A percentile compares a stretch with the other conserved stretches of the same genome.
phyloP scores from a whole-genome alignment of 2,113 vertebrate genomes.

The Hemiscyllium ocellatum region DNA sequence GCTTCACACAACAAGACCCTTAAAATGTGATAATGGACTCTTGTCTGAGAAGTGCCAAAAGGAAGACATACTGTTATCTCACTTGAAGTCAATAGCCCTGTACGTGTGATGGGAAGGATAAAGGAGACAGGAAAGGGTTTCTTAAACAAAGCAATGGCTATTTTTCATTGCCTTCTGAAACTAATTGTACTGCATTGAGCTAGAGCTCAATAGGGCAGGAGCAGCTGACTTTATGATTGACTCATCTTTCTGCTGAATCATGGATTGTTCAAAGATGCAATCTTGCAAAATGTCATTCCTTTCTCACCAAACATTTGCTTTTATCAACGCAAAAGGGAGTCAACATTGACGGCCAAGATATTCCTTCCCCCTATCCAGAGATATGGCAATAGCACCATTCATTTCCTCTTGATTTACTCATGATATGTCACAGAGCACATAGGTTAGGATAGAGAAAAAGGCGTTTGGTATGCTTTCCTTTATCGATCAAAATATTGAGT shows the following conservation, averaged over 20 bases:
- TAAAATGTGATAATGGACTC: constrained; percentile 5
- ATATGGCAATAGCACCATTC: background rate
- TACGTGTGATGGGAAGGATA: background rate
- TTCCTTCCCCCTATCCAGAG: background rate
- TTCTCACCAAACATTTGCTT: background rate
- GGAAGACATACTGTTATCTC: background rate
- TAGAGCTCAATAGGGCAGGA: background rate
- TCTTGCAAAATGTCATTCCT: background rate
- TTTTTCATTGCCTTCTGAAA: background rate
- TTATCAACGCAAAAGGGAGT: background rate
- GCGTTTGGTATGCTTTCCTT: no score
- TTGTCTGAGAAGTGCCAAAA: background rate
- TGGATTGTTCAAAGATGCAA: background rate
- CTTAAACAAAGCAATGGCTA: background rate
- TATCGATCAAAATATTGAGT: no score
- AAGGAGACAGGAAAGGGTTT: background rate
- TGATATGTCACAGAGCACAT: background rate
- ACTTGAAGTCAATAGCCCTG: background rate
- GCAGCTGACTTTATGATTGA: background rate
- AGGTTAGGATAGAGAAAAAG: no score
- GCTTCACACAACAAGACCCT: background rate
- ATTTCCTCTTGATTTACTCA: background rate
- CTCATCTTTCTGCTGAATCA: background rate
- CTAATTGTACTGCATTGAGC: background rate
- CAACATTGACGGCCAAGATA: background rate